Evolutionary conservation across 2,888 invertebrate species (phyloP), one percentile per base, ranked within the genome.

Genomic region (Rhingia campestris): DNA sequence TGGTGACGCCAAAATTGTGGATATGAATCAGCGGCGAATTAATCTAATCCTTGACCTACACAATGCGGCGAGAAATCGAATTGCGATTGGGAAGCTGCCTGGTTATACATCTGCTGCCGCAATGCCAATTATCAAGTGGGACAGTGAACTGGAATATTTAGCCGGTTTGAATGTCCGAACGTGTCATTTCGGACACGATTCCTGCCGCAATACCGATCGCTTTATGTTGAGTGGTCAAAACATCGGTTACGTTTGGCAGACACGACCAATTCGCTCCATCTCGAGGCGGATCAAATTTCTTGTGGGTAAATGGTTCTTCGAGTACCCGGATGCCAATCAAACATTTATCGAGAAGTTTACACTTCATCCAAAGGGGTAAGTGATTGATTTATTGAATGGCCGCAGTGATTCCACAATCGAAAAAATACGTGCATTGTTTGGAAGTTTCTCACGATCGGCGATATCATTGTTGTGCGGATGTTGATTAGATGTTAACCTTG

Each of bases 91-190:
- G 0, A 79, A 88, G 41, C 73, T 91, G 39, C 76, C 86, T 1
- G 90, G 89, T 10, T 91, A 89, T 51, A 67, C 81, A 14, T 43
- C 89, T 0, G 91, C 91, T 30, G 77, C 87, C 1, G 89, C 87
- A 35, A 91, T 91, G 91, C 90, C 90, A 3, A 56, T 88, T 14
- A 72, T 91, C 22, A 88, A 88, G 70, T 91, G 91, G 91, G 90
- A 90, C 81, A 70, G 76, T 3, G 91, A 91, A 72, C 86, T 91
- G 69, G 90, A 88, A 41, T 88, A 88, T 73, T 82, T 91, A 74
- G 91, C 91, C 4, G 86, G 87, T 30, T 74, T 91, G 49, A 90
- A 91, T 86, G 90, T 87, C 22, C 89, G 88, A 66, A 88, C 89
- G 2, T 91, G 91, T 56, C 87, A 86, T 33, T 90, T 90, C 64